Evolutionary conservation across 2,797 vertebrate genomes (phyloP).

Genomic region (Austrolebias charrua): DNA sequence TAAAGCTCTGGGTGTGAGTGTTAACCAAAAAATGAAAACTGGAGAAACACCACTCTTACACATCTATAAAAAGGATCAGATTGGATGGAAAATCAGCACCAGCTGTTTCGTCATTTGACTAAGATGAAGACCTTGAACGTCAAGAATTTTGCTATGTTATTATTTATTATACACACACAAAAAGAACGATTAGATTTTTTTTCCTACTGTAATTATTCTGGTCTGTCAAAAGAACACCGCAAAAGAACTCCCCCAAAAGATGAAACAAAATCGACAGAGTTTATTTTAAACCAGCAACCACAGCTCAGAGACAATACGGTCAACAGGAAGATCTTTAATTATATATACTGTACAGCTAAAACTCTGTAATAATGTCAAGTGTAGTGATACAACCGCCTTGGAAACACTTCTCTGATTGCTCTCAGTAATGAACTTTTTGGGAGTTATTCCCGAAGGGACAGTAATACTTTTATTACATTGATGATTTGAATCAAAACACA

Average conservation of each 20-base stretch:
- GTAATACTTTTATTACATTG: too few relatives aligned
- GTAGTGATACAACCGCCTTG: too few relatives aligned
- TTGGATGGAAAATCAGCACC: neutral
- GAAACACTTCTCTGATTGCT: too few relatives aligned
- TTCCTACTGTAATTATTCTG: neutral
- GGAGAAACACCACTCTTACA: conserved; percentile 1
- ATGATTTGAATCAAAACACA: too few relatives aligned
- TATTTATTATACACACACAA: neutral
- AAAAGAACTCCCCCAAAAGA: neutral
- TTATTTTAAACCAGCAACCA: conserved; percentile 3
- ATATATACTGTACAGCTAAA: neutral
- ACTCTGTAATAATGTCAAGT: neutral
- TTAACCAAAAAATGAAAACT: conserved; percentile 18
- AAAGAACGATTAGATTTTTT: neutral
- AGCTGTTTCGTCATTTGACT: conserved; percentile 5
- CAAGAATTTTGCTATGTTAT: neutral
- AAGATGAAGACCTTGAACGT: neutral
- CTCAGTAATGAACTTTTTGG: too few relatives aligned
- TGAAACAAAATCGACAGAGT: conserved; percentile 8
- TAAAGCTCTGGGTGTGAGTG: conserved; percentile 12
- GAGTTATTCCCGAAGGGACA: too few relatives aligned
- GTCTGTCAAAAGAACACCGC: neutral
- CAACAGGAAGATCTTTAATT: neutral
- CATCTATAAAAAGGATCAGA: conserved; percentile 1
- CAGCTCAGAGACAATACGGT: conserved; percentile 5